phyloP scores from a whole-genome alignment of 2,113 vertebrate species.

The Hepsetus odoe region DNA sequence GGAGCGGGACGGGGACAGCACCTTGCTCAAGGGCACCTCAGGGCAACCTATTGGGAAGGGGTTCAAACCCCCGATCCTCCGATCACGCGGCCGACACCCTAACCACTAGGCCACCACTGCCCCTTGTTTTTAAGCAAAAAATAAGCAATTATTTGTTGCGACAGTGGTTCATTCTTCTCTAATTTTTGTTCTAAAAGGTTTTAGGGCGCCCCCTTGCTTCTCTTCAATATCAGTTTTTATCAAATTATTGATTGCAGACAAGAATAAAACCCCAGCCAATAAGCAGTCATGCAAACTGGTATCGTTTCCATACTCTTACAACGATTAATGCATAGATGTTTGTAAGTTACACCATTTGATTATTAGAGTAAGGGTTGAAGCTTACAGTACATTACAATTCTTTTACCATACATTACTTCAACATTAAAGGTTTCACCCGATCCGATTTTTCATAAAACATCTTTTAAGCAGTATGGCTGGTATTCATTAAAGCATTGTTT shows the following conservation, averaged over 20 bases:
- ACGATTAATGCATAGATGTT: not conserved
- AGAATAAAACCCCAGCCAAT: not conserved
- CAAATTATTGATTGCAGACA: not conserved
- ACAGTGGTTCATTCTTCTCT: not conserved
- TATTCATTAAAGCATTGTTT: too few species aligned
- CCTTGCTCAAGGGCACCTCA: too few species aligned
- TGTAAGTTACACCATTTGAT: not conserved
- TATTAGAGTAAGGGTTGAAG: not conserved
- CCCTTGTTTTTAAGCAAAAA: not conserved
- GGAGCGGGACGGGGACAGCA: too few species aligned
- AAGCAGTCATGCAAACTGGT: not conserved
- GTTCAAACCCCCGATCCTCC: too few species aligned
- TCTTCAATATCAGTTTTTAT: not conserved
- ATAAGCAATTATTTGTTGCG: not conserved
- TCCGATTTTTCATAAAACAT: too few species aligned
- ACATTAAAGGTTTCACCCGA: too few species aligned
- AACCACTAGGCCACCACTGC: not conserved
- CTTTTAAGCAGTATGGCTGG: too few species aligned
- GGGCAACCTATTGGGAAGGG: too few species aligned
- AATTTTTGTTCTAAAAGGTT: conserved; percentile 31
- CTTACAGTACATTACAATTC: not conserved
- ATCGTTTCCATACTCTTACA: not conserved
- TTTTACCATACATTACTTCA: not conserved
- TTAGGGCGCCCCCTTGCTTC: conserved; percentile 60
- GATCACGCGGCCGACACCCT: too few species aligned